Evolutionary conservation across 1,140 invertebrate species (phyloP).

Genomic region (Olivierus martensii): DNA sequence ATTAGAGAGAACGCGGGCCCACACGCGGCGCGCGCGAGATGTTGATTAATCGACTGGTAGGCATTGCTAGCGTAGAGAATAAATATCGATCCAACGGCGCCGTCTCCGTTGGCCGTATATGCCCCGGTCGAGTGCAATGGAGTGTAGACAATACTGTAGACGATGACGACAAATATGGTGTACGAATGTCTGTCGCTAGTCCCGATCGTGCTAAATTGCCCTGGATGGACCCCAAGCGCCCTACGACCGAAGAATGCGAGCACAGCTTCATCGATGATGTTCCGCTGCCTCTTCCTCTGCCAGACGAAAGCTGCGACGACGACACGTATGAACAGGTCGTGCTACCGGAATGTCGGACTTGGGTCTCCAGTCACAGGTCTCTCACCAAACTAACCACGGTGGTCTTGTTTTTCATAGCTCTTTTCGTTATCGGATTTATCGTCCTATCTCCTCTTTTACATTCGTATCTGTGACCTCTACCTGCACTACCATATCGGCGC

Average conservation of each 20-base stretch:
- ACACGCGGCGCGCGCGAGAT: too few relatives aligned
- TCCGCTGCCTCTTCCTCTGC: background rate
- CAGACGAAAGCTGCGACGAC: background rate
- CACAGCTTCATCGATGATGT: background rate
- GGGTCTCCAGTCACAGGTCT: background rate
- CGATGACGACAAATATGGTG: too few relatives aligned
- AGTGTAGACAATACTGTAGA: too few relatives aligned
- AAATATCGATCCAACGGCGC: too few relatives aligned
- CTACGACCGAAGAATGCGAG: background rate
- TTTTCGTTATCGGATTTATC: conserved; percentile 17
- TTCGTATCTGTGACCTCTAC: conserved; percentile 4
- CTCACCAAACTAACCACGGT: conserved; percentile 15
- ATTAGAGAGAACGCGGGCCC: too few relatives aligned
- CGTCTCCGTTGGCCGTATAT: too few relatives aligned
- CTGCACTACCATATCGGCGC: background rate
- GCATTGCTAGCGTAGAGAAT: too few relatives aligned
- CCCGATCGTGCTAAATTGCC: too few relatives aligned
- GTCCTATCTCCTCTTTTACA: conserved; percentile 15
- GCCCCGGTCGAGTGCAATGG: too few relatives aligned
- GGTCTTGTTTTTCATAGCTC: conserved; percentile 12
- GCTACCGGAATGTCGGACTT: background rate
- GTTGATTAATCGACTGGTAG: too few relatives aligned
- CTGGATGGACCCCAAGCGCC: background rate
- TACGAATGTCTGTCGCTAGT: too few relatives aligned
- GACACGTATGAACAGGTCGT: background rate